phyloP scores from a whole-genome alignment of 2,888 invertebrate genomes.

The Parnassius apollo region DNA sequence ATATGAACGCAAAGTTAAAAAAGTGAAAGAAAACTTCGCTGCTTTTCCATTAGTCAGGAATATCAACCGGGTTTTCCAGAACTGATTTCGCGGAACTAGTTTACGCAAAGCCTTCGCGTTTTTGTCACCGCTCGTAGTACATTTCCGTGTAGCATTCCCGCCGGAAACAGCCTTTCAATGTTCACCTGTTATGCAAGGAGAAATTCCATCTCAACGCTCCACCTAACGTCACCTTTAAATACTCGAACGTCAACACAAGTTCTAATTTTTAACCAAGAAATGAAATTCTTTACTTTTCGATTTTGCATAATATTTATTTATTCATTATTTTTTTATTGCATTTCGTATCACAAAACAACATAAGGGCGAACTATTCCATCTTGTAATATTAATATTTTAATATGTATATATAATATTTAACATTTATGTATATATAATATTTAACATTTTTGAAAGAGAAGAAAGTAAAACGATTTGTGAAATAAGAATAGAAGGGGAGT shows the following conservation, averaged over 20 bases:
- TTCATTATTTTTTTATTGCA: too few species aligned
- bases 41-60: too few species aligned
- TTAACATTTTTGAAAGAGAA: too few species aligned
- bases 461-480: too few species aligned
- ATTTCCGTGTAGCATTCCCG: conserved; percentile 65
- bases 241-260: conserved; percentile 11
- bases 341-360: too few species aligned
- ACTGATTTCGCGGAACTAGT: conserved; percentile 51
- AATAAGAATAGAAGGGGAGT: too few species aligned
- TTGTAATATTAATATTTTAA: too few species aligned
- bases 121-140: conserved; percentile 61
- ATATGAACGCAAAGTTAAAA: too few species aligned
- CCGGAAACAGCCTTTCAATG: conserved; percentile 65
- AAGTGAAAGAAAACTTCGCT: conserved; percentile 10
- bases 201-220: conserved; percentile 40
- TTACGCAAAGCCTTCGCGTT: conserved; percentile 52
- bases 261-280: conserved; percentile 11
- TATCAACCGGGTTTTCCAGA: conserved; percentile 23
- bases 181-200: conserved; percentile 50
- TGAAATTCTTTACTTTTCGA: conserved; percentile 1
- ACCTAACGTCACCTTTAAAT: conserved; percentile 17
- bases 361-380: too few species aligned
- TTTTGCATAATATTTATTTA: too few species aligned
- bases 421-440: too few species aligned
- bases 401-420: too few species aligned